Evolutionary conservation across 1,140 invertebrate species (phyloP).

Genomic region (Pseudoatta argentina): DNA sequence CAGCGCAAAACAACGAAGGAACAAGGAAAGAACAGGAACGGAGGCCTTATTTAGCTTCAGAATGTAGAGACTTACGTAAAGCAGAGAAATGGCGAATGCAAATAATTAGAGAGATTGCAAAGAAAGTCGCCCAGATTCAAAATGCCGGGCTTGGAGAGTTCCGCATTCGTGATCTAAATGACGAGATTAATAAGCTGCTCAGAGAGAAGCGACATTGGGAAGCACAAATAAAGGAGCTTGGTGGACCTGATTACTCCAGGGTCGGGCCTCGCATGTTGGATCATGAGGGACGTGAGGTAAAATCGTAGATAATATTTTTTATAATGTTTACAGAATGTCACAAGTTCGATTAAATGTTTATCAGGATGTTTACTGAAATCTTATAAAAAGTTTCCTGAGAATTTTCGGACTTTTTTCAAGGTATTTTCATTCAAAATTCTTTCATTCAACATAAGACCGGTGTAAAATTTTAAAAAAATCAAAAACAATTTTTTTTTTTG

Average conservation of each 20-base stretch:
- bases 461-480: no score
- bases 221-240: slow-evolving; percentile 96
- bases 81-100: slow-evolving; percentile 98
- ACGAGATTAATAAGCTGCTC: slow-evolving; percentile 99
- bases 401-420: no score
- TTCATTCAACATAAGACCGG: no score
- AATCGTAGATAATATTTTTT: neutral
- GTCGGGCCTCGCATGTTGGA: slow-evolving; percentile 98
- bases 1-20: slow-evolving; percentile 95
- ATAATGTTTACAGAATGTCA: neutral
- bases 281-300: slow-evolving; percentile 96
- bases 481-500: no score
- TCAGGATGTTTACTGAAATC: no score
- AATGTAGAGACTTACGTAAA: slow-evolving; percentile 95
- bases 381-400: no score
- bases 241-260: slow-evolving; percentile 97
- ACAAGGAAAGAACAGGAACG: slow-evolving; percentile 92
- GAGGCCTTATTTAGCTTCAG: slow-evolving; percentile 96
- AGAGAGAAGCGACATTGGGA: slow-evolving; percentile 99
- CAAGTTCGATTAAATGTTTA: neutral
- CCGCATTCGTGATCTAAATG: slow-evolving; percentile 98
- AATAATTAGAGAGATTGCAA: slow-evolving; percentile 98
- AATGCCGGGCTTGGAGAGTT: slow-evolving; percentile 99
- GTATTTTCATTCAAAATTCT: no score
- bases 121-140: slow-evolving; percentile 99